Evolutionary conservation across 2,113 vertebrate species (phyloP).

Genomic region (Gambusia holbrooki): DNA sequence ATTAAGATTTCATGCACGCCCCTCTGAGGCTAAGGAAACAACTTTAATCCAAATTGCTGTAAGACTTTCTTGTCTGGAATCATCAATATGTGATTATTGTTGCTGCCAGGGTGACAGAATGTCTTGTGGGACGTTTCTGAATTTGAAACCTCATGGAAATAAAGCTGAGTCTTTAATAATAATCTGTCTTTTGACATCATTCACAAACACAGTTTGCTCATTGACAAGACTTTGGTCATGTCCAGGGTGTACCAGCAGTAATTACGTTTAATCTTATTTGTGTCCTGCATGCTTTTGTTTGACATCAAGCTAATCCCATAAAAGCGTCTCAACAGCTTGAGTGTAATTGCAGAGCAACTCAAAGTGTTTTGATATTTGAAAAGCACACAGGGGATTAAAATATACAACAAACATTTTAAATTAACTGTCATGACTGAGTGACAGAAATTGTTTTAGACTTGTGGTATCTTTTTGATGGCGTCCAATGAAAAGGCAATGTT

Average conservation of each 20-base stretch:
- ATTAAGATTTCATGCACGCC: constrained; percentile 9
- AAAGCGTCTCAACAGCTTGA: background rate
- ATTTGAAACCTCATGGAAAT: constrained; percentile 19
- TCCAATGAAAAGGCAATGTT: background rate
- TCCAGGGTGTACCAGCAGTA: constrained; percentile 6
- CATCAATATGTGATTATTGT: constrained; percentile 42
- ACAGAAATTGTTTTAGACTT: background rate
- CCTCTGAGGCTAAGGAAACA: constrained; percentile 30
- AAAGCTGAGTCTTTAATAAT: background rate
- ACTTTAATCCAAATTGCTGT: constrained; percentile 45
- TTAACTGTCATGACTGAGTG: background rate
- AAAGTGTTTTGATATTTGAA: background rate
- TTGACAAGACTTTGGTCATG: constrained; percentile 18
- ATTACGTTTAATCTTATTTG: constrained; percentile 40
- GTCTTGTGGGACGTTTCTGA: constrained; percentile 17
- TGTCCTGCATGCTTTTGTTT: background rate
- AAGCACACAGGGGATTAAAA: constrained; percentile 5
- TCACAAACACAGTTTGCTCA: constrained; percentile 11
- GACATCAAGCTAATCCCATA: constrained; percentile 11
- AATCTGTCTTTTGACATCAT: constrained; percentile 1
- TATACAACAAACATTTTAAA: background rate
- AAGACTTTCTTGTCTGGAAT: constrained; percentile 37
- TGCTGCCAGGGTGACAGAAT: constrained; percentile 6
- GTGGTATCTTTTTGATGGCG: background rate
- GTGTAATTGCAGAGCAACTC: constrained; percentile 13